Percentiles rank a stretch among this genome's conserved stretches.
These are phyloP conservation scores for Diachasma alloeum DNA, from an alignment of 1,140 invertebrate genomes.

Conservation along the genomic window DNA sequence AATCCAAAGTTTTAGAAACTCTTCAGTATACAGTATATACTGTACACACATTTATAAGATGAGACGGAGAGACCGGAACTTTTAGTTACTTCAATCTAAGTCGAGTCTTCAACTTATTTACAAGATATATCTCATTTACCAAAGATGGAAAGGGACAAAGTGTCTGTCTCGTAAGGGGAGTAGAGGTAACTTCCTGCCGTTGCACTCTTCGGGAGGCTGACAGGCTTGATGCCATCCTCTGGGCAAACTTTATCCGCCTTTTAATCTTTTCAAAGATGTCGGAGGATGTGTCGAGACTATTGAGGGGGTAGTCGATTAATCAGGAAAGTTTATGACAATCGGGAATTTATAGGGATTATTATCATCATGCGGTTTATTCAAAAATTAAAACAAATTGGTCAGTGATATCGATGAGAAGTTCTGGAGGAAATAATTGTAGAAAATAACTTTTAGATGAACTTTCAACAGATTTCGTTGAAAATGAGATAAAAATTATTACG, in stretches of 20 bases:
- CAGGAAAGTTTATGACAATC: background rate
- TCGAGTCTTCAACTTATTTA: constrained; percentile 14
- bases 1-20: constrained; percentile 9
- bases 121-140: constrained; percentile 1
- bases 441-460: too few relatives aligned
- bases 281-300: background rate
- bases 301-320: background rate
- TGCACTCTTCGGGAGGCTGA: background rate
- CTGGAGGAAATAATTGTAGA: too few relatives aligned
- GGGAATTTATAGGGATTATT: too few relatives aligned
- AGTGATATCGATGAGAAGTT: too few relatives aligned
- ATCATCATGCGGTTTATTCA: too few relatives aligned
- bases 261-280: background rate
- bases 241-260: background rate
- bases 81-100: constrained; percentile 1
- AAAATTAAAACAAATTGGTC: too few relatives aligned
- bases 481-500: too few relatives aligned
- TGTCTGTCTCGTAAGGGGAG: background rate
- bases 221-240: background rate
- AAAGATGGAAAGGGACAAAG: constrained; percentile 7
- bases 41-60: constrained; percentile 7
- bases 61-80: background rate
- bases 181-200: background rate
- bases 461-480: too few relatives aligned
- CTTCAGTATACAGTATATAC: background rate